phyloP scores from a whole-genome alignment of 2,797 vertebrate species.

The Pelodytes ibericus region DNA sequence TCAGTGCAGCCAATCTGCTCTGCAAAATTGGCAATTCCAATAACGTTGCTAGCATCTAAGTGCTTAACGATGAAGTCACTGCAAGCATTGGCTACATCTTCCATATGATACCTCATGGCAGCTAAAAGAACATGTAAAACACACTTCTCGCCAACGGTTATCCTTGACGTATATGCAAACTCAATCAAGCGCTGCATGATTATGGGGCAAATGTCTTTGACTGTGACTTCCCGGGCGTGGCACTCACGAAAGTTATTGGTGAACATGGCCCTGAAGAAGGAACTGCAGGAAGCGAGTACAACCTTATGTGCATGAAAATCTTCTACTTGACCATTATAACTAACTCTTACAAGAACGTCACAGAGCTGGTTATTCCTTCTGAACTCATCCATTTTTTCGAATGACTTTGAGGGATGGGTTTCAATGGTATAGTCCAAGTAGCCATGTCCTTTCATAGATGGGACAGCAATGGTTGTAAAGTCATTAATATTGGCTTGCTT shows the following conservation, averaged over 20 bases:
- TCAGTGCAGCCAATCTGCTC: constrained; percentile 79
- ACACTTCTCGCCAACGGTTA: constrained; percentile 80
- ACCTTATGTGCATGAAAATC: constrained; percentile 82
- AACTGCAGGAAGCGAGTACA: constrained; percentile 81
- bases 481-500: constrained; percentile 68
- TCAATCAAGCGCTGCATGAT: constrained; percentile 80
- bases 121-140: constrained; percentile 79
- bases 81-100: constrained; percentile 80
- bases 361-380: constrained; percentile 75
- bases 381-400: constrained; percentile 79
- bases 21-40: constrained; percentile 81
- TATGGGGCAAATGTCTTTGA: constrained; percentile 76
- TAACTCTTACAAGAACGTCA: constrained; percentile 77
- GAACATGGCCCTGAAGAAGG: constrained; percentile 86
- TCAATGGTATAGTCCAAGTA: constrained; percentile 81
- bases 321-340: constrained; percentile 71
- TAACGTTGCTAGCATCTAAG: constrained; percentile 78
- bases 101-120: constrained; percentile 83
- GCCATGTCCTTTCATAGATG: constrained; percentile 77
- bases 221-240: constrained; percentile 74
- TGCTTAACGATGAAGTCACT: constrained; percentile 81
- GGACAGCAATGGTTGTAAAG: constrained; percentile 75
- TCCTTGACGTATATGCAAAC: constrained; percentile 80
- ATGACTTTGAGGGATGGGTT: constrained; percentile 71
- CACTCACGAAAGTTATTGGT: constrained; percentile 81